Evolutionary conservation across 2,888 invertebrate genomes (phyloP).

Genomic region (Callimorpha dominula): DNA sequence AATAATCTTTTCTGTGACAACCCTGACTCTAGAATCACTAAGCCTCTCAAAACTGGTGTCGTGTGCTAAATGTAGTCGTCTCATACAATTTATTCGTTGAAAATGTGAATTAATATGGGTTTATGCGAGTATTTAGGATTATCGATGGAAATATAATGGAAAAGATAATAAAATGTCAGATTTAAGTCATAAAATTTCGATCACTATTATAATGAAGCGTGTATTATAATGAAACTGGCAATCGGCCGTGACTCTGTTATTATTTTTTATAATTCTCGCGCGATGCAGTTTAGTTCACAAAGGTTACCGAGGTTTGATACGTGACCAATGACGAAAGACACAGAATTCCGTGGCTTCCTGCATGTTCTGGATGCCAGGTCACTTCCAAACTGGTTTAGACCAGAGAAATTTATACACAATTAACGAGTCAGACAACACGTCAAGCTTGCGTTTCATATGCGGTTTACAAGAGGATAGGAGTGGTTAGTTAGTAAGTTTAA

Average conservation of each 20-base stretch:
- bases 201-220: conserved; percentile 30
- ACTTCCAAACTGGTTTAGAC: background rate
- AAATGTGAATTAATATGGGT: conserved; percentile 46
- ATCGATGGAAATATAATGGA: conserved; percentile 32
- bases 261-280: background rate
- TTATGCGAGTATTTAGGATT: conserved; percentile 44
- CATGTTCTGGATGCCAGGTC: background rate
- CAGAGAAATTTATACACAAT: background rate
- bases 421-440: too few species aligned
- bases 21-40: conserved; percentile 48
- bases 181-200: conserved; percentile 40
- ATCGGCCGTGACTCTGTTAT: background rate
- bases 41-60: conserved; percentile 46
- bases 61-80: conserved; percentile 49
- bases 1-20: conserved; percentile 23
- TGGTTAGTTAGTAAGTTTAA: too few species aligned
- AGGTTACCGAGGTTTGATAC: background rate
- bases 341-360: background rate
- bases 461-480: too few species aligned
- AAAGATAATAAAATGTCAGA: conserved; percentile 44
- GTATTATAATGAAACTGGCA: background rate
- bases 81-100: conserved; percentile 47
- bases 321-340: background rate
- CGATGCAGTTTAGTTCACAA: background rate
- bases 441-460: too few species aligned